Evolutionary conservation across 2,888 invertebrate species (phyloP).

Genomic region (Zygaena filipendulae): DNA sequence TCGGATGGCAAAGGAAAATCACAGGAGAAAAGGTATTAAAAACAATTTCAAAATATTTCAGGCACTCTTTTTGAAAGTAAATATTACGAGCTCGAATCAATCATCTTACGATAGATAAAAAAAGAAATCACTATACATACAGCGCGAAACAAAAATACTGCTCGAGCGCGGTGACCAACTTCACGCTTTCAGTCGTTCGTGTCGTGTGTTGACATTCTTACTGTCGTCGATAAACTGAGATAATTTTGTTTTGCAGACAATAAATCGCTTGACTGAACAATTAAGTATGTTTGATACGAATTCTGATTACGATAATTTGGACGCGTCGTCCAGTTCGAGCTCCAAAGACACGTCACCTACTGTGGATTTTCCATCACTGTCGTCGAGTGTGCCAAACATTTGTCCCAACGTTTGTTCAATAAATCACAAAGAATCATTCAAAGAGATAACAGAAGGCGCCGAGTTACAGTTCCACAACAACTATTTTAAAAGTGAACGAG

Average conservation of each 20-base stretch:
- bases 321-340: slow-evolving; percentile 68
- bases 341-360: slow-evolving; percentile 72
- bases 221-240: too few relatives aligned
- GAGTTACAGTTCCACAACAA: slow-evolving; percentile 48
- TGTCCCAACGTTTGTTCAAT: slow-evolving; percentile 24
- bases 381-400: slow-evolving; percentile 42
- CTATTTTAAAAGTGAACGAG: slow-evolving; percentile 41
- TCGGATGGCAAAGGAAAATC: slow-evolving; percentile 86
- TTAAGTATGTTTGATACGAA: slow-evolving; percentile 77
- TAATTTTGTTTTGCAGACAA: slow-evolving; percentile 68
- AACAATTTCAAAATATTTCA: too few relatives aligned
- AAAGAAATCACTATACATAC: too few relatives aligned
- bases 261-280: slow-evolving; percentile 82
- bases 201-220: too few relatives aligned
- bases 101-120: too few relatives aligned
- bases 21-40: too few relatives aligned
- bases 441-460: slow-evolving; percentile 24
- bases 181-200: too few relatives aligned
- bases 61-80: too few relatives aligned
- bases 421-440: slow-evolving; percentile 16
- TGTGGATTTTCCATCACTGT: slow-evolving; percentile 41
- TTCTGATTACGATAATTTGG: slow-evolving; percentile 76
- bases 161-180: too few relatives aligned
- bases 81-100: too few relatives aligned
- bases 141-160: too few relatives aligned